Evolutionary conservation across 2,888 invertebrate species (phyloP), one percentile per base, ranked within the genome.

Genomic region (Lepas anatifera): DNA sequence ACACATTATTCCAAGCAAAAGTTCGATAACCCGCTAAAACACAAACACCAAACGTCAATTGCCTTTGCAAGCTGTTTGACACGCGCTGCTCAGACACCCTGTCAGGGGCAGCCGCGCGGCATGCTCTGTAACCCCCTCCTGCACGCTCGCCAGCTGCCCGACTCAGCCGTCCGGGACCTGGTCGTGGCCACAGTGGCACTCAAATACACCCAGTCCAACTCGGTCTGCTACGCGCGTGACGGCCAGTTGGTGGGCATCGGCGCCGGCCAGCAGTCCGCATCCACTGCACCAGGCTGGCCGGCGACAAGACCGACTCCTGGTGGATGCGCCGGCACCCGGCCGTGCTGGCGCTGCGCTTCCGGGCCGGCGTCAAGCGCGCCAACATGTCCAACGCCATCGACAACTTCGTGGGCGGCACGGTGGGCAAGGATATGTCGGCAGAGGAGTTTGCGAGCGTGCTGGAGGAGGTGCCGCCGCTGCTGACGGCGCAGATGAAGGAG

Each of bases 191-290:
- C 95, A 0, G 93, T 98, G 72, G 92, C 97, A 0, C 83, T 98
- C 29, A 99, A 99, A 79, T 99, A 95, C 78, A 96, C 98, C 0
- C 98, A 99, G 81, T 97, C 97, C 76, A 99, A 99, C 81, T 97
- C 96, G 0, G 98, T 99, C 0, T 98, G 97, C 79, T 98, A 90
- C 77, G 96, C 97, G 0, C 88, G 88, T 76, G 90, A 95, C 80
- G 95, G 95, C 6, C 89, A 92, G 84, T 89, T 93, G 22, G 87
- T 97, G 76, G 98, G 98, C 27, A 96, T 96, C 76, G 98, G 98
- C 39, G 98, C 98, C n/a, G 98, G 98, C 0, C 98, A 99, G 78
- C 98, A 99, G 81, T 96, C 95, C 87, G 98, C 74, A 97, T 99
- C 77, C 98, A 99, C 81, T 99, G 98, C 82, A 97, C 97, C 0